Evolutionary conservation across 2,797 vertebrate species (phyloP), one percentile per base, ranked within the genome.

Genomic region (Gallinago stenura): DNA sequence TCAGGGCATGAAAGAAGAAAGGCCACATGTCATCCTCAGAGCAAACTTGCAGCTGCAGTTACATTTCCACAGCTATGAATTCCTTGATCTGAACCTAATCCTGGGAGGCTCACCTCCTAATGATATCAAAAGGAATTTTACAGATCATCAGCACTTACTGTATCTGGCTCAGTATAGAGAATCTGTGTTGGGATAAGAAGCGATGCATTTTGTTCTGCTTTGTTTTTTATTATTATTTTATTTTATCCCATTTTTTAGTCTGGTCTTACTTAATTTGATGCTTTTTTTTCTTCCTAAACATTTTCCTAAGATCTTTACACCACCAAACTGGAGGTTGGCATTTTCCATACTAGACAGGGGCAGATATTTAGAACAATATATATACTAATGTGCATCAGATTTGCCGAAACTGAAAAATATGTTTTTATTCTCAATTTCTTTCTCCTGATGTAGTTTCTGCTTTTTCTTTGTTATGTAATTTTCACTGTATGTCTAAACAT

Each of bases 381-480:
- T 72, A 39, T 12, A 33, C 6, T 24, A 78, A 83, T 10, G 48
- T 14, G 24, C 71, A 79, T 80, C 22, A 66, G 41, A 80, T 87
- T 86, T 93, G 7, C n/a, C 87, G 64, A 57, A 57, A 41, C 95
- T 85, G 60, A 62, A 92, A 94, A 70, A 51, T 75, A 70, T 16
- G 43, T 85, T 71, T 87, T 71, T 80, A 70, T 90, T 93, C 43
- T 83, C 10, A 33, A 5, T 85, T 78, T 88, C n/a, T 94, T 87
- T 60, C 45, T 45, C 85, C 30, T 84, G 70, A n/a, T 19, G 8
- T 73, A 73, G 66, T 91, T 97, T 87, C 77, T 73, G 33, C 60
- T 95, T 92, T 93, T 94, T 96, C 45, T 71, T 16, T 96, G 72
- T 83, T 94, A 83, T 48, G 8, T 92, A 92, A 91, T 90, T 85